These are phyloP conservation scores for Lycodopsis pacificus DNA, from an alignment of 2,797 vertebrate genomes.

Conservation along the genomic window DNA sequence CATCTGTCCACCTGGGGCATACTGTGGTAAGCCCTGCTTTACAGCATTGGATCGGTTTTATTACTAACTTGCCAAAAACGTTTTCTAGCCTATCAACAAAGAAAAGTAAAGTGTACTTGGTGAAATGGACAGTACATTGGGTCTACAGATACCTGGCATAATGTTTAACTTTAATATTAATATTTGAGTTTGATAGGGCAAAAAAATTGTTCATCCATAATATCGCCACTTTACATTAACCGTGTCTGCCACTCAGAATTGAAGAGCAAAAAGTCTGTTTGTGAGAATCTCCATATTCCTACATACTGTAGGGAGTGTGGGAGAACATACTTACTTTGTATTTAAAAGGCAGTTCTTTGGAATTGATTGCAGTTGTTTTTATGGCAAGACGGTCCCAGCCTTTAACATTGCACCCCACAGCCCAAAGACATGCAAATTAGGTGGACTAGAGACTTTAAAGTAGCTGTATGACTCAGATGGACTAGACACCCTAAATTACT, in stretches of 20 bases:
- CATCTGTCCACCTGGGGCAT: constrained; percentile 89
- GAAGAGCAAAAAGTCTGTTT: not conserved
- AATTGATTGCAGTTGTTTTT: constrained; percentile 17
- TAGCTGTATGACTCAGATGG: constrained; percentile 42
- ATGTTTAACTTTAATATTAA: not conserved
- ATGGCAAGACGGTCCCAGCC: not conserved
- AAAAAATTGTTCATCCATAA: not conserved
- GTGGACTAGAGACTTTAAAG: constrained; percentile 5
- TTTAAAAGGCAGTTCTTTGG: constrained; percentile 3
- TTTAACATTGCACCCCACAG: constrained; percentile 2
- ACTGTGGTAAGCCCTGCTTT: constrained; percentile 85
- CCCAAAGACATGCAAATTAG: constrained; percentile 49
- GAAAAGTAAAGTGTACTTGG: not conserved
- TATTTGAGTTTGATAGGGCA: not conserved
- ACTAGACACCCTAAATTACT: constrained; percentile 37
- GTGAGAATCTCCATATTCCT: not conserved
- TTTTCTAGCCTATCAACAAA: constrained; percentile 12
- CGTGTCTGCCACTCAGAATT: not conserved
- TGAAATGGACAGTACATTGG: not conserved
- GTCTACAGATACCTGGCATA: not conserved
- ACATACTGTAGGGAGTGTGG: not conserved
- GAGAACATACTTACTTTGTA: not conserved
- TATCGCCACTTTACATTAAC: not conserved
- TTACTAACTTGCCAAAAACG: constrained; percentile 18
- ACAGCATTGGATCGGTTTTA: constrained; percentile 7